Percentiles rank a stretch among this genome's conserved stretches.
Evolutionary conservation across 2,797 vertebrate genomes (phyloP).

Genomic region (Agapornis canus): DNA sequence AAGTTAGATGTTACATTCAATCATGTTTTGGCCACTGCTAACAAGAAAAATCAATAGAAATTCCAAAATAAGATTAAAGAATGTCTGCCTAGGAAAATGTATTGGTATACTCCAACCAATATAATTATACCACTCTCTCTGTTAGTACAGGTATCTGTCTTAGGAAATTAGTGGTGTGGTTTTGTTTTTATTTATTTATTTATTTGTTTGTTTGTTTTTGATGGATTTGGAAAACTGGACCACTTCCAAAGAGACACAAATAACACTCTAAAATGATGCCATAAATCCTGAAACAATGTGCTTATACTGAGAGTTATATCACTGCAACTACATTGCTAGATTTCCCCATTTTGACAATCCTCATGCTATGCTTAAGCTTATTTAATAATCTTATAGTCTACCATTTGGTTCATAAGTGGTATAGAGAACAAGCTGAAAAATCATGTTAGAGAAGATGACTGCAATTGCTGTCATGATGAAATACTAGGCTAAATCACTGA

Average conservation of each 20-base stretch:
- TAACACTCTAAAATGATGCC: rapidly evolving
- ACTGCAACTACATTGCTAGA: not conserved
- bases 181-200: not conserved
- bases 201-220: not conserved
- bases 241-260: not conserved
- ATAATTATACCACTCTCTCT: not conserved
- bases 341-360: not conserved
- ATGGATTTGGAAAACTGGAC: not conserved
- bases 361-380: not conserved
- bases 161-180: not conserved
- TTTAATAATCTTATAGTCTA: not conserved
- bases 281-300: not conserved
- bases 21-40: not conserved
- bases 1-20: not conserved
- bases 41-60: not conserved
- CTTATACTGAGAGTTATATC: not conserved
- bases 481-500: not conserved
- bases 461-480: not conserved
- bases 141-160: not conserved
- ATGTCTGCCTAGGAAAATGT: not conserved
- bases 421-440: not conserved
- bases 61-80: not conserved
- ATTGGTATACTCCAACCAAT: not conserved
- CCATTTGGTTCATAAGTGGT: not conserved
- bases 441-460: not conserved